These are phyloP conservation scores for Oscheius sp. DNA, from an alignment of 2,888 invertebrate genomes.

Conservation along the genomic window DNA sequence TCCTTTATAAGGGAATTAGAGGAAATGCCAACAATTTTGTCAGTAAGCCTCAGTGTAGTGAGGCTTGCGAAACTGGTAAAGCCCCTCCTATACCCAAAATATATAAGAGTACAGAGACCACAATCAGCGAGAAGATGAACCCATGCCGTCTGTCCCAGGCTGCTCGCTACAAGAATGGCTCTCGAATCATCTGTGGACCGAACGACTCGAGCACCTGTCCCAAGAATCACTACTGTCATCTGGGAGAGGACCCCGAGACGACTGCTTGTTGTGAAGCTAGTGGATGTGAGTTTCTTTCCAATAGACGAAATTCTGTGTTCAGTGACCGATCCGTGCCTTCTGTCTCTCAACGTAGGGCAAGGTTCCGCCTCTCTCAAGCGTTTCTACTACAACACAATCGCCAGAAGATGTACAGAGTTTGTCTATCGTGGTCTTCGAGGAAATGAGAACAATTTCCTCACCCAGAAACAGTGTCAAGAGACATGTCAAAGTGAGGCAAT, in stretches of 20 bases:
- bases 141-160: constrained; percentile 67
- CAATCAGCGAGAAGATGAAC: constrained; percentile 55
- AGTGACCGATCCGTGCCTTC: constrained; percentile 68
- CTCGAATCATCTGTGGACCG: constrained; percentile 57
- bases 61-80: constrained; percentile 59
- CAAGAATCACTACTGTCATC: constrained; percentile 70
- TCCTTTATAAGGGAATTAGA: constrained; percentile 70
- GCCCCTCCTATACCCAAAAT: neutral
- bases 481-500: constrained; percentile 62
- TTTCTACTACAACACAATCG: constrained; percentile 71
- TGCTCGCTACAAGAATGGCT: constrained; percentile 54
- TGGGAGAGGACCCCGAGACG: constrained; percentile 66
- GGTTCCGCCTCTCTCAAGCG: constrained; percentile 64
- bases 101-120: constrained; percentile 2
- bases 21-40: constrained; percentile 73
- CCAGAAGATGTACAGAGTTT: constrained; percentile 69
- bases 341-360: constrained; percentile 66
- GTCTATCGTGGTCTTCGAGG: constrained; percentile 67
- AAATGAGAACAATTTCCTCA: constrained; percentile 72
- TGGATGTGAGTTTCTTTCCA: constrained; percentile 59
- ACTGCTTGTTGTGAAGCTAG: constrained; percentile 71
- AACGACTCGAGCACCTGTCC: constrained; percentile 62
- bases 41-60: constrained; percentile 66
- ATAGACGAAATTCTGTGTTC: neutral
- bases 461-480: constrained; percentile 61